Evolutionary conservation across 2,113 vertebrate genomes (phyloP).

Genomic region (Oncorhynchus mykiss): DNA sequence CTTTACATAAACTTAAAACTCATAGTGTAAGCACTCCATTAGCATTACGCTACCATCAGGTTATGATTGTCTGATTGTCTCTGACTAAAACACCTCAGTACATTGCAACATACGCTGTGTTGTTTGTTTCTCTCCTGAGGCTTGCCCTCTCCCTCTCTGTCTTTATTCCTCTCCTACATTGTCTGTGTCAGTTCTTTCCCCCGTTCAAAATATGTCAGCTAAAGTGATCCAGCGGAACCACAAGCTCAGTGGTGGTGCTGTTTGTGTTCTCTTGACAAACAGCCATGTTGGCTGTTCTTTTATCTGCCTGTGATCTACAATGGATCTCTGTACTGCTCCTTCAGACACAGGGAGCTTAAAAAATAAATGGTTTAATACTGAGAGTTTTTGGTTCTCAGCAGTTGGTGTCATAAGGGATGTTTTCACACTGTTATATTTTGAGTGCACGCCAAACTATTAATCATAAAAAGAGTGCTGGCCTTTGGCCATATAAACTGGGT

Average conservation of each 20-base stretch:
- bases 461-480: background rate
- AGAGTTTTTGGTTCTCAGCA: background rate
- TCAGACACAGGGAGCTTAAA: background rate
- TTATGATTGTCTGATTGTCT: too few relatives aligned
- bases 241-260: background rate
- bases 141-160: background rate
- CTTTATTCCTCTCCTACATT: background rate
- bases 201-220: constrained; percentile 3
- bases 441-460: background rate
- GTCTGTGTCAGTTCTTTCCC: background rate
- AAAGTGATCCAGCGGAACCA: constrained; percentile 4
- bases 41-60: too few relatives aligned
- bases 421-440: background rate
- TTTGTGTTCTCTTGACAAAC: constrained; percentile 22
- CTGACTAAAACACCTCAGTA: too few relatives aligned
- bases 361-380: background rate
- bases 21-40: too few relatives aligned
- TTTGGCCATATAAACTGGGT: background rate
- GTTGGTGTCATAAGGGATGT: background rate
- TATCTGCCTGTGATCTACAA: background rate
- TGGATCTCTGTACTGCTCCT: background rate
- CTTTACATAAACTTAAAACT: constrained; percentile 14
- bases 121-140: background rate
- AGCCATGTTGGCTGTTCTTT: constrained; percentile 10
- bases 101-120: constrained; percentile 4